Evolutionary conservation across 2,797 vertebrate species (phyloP), one percentile per base, ranked within the genome.

Genomic region (Aselliscus stoliczkanus): DNA sequence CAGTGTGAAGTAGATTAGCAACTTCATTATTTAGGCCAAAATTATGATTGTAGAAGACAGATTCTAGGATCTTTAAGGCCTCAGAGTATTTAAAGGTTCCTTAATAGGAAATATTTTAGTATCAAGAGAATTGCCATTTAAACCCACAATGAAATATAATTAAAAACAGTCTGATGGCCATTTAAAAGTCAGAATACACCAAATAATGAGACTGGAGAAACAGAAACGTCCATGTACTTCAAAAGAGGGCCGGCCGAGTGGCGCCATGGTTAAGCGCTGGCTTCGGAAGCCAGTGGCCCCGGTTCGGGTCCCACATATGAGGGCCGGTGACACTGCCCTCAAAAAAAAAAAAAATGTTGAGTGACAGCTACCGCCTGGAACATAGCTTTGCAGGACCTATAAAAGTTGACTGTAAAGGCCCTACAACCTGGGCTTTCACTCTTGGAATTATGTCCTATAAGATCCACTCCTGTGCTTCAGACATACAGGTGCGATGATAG

Each of bases 401-500:
- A 37, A 67, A 17, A 2, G 1, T 6, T 67, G 44, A 76, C 21
- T n/a, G 50, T 9, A n/a, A 69, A 18, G 4, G 4, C 29, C 47
- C 17, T 8, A 15, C 0, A 1, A 34, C 5, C 8, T 21, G 52
- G 3, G 14, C 12, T 73, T 50, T 65, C 20, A 80, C 42, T 56
- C 14, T 60, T 64, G 44, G 12, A 47, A 50, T 76, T 8, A 44
- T 44, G 1, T 4, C 12, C 64, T 76, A n/a, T 65, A 31, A 8
- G 29, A 44, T 56, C 10, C 4, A 34, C 6, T 23, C 42, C 2
- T 6, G 15, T 82, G 37, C n/a, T 56, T 77, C 18, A 25, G 27
- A 44, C 34, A 1, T 18, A 31, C 67, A 76, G 5, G 50, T 9
- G 8, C 25, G 4, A 29, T 0, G 3, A 10, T 5, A 31, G 11